phyloP scores from a whole-genome alignment of 1,140 invertebrate genomes.

The Euschistus heros region DNA sequence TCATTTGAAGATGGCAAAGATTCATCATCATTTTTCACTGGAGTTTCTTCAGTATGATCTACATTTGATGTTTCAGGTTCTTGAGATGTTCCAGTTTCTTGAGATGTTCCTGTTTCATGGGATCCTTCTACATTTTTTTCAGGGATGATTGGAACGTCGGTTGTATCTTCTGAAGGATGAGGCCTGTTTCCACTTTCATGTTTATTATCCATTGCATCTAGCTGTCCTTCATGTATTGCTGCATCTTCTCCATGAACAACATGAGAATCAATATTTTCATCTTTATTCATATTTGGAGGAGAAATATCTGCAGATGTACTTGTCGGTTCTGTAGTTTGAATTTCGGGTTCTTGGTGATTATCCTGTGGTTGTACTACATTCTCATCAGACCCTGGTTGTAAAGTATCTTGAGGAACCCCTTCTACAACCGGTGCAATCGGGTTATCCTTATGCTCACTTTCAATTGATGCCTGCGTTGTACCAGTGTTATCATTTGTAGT shows the following conservation, averaged over 20 bases:
- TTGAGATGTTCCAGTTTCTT: neutral
- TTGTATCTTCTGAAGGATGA: neutral
- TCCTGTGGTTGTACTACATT: neutral
- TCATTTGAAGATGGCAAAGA: neutral
- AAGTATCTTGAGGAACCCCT: neutral
- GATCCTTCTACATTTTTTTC: neutral
- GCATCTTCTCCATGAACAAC: neutral
- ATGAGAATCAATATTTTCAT: slow-evolving; percentile 2
- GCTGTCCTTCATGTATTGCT: slow-evolving; percentile 1
- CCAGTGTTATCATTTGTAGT: neutral
- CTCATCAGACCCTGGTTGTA: slow-evolving; percentile 1
- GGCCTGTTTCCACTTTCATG: neutral
- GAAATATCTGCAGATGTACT: neutral
- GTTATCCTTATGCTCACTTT: neutral
- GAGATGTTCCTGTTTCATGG: neutral
- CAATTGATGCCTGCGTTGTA: neutral
- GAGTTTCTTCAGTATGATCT: neutral
- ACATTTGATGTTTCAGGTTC: neutral
- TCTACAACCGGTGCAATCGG: neutral
- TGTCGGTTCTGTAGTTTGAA: neutral
- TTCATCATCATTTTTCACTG: neutral
- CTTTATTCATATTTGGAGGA: neutral
- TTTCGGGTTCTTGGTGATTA: neutral
- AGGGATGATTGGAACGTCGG: neutral
- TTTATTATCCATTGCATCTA: neutral